Evolutionary conservation across 2,113 vertebrate genomes (phyloP).

Genomic region (Callorhinus ursinus): DNA sequence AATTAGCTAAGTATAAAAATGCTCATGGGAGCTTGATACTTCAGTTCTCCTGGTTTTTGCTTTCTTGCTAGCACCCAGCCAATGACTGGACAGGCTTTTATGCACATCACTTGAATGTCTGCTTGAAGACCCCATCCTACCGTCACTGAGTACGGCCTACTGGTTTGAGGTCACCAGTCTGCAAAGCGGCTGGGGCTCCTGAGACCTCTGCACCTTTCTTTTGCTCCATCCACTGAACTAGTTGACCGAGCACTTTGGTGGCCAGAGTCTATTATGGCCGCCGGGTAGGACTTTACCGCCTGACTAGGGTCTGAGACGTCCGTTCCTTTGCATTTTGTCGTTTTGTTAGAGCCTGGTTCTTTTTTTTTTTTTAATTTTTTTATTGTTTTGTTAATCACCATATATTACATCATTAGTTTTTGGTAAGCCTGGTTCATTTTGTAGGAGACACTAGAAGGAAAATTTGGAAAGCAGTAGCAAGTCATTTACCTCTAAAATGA

Average conservation of each 20-base stretch:
- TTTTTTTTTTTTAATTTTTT: too few species aligned
- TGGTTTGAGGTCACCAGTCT: background rate
- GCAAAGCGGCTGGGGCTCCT: background rate
- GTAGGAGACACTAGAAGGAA: background rate
- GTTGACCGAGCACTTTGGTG: background rate
- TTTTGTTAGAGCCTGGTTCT: background rate
- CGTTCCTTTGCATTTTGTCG: background rate
- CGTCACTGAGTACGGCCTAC: background rate
- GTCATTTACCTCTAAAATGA: background rate
- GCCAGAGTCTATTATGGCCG: background rate
- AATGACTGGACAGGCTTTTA: background rate
- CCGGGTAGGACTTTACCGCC: background rate
- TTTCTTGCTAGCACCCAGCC: background rate
- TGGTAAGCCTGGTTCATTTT: background rate
- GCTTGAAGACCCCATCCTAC: background rate
- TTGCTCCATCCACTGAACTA: background rate
- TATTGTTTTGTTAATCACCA: too few species aligned
- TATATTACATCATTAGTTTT: too few species aligned
- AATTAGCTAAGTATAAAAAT: background rate
- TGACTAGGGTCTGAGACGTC: background rate
- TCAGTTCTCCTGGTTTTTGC: background rate
- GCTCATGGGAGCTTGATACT: background rate
- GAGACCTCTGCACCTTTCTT: background rate
- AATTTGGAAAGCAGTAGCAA: conserved; percentile 39
- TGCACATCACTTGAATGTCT: background rate